These are phyloP conservation scores for Diuraphis noxia DNA, from an alignment of 1,140 invertebrate genomes.

Conservation along the genomic window DNA sequence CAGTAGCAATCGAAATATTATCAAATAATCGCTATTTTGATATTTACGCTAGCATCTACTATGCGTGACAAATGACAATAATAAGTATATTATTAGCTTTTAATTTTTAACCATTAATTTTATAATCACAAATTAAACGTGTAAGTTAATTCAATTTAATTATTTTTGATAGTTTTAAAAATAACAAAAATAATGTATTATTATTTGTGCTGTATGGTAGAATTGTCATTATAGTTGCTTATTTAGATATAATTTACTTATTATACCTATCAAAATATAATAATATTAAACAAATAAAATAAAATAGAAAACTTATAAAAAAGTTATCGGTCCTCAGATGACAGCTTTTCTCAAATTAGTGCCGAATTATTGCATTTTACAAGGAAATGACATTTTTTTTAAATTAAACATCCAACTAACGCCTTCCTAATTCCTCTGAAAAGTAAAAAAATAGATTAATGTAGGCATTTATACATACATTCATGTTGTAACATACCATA, in stretches of 20 bases:
- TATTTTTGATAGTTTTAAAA: not conserved
- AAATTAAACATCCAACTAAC: not conserved
- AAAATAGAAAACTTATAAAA: too few relatives aligned
- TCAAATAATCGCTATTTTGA: not conserved
- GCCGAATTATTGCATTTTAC: too few relatives aligned
- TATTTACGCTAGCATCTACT: not conserved
- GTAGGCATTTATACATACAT: not conserved
- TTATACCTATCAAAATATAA: not conserved
- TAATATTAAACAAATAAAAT: not conserved
- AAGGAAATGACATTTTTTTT: not conserved
- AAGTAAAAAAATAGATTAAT: not conserved
- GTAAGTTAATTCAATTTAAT: not conserved
- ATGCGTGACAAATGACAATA: not conserved
- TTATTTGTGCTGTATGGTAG: not conserved
- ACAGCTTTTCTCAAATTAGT: too few relatives aligned
- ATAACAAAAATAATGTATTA: slow-evolving; percentile 3
- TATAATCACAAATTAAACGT: not conserved
- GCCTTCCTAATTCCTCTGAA: too few relatives aligned
- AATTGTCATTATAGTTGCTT: not conserved
- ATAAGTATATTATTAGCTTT: not conserved
- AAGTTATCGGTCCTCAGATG: too few relatives aligned
- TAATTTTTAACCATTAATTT: not conserved
- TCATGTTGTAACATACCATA: not conserved
- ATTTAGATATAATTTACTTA: too few relatives aligned
- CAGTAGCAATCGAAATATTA: not conserved